Conservation (phyloP, 2,113 vertebrate species). For the Paralichthys olivaceus region DNA sequence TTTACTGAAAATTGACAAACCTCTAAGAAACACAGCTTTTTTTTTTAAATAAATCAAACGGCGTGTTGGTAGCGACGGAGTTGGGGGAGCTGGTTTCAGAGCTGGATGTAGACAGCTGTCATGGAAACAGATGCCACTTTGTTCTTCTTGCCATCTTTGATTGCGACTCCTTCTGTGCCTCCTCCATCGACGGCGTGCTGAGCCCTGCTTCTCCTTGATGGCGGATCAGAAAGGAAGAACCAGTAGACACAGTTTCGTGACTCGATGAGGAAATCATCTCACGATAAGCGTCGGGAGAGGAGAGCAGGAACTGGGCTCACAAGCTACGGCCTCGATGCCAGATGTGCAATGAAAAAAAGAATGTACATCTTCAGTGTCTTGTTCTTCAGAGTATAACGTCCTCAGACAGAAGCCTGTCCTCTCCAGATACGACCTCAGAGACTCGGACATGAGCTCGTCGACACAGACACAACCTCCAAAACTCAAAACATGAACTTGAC, state of each 20-base stretch:
- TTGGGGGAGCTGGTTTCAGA: slow-evolving; percentile 19
- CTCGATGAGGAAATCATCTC: background rate
- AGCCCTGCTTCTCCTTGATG: slow-evolving; percentile 12
- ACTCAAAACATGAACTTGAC: background rate
- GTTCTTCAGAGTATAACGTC: background rate
- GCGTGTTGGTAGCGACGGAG: background rate
- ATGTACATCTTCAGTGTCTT: background rate
- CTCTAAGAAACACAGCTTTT: background rate
- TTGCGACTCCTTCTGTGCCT: slow-evolving; percentile 8
- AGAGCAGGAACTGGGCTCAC: background rate
- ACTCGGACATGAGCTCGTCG: background rate
- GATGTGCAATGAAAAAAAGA: background rate
- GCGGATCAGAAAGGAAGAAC: background rate
- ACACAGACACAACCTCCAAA: background rate
- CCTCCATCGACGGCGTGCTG: background rate
- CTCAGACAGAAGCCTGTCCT: no score
- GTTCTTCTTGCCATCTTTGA: slow-evolving; percentile 17
- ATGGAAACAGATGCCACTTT: slow-evolving; percentile 59
- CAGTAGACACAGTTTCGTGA: background rate
- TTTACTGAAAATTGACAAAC: background rate
- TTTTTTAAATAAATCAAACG: background rate
- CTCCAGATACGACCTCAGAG: background rate
- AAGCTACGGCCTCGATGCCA: background rate
- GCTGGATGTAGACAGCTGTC: slow-evolving; percentile 40
- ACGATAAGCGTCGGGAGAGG: background rate